Evolutionary conservation across 2,888 invertebrate genomes (phyloP).

Genomic region (Latheticus oryzae): DNA sequence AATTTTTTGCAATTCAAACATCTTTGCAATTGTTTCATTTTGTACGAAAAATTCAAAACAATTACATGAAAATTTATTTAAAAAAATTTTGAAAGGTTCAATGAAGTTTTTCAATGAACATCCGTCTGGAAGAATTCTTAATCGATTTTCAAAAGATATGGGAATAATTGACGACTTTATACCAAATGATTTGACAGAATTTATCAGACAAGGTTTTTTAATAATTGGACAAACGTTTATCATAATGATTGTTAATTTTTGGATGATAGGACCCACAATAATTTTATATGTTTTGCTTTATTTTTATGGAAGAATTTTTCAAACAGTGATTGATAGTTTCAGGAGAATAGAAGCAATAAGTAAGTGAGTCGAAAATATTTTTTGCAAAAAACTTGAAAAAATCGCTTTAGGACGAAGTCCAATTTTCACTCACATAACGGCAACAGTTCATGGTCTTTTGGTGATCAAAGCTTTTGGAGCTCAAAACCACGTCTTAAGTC

Average conservation of each 20-base stretch:
- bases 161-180: slow-evolving; percentile 1
- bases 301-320: background rate
- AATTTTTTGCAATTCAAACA: no score
- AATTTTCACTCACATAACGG: slow-evolving; percentile 89
- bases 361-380: background rate
- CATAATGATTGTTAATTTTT: background rate
- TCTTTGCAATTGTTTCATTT: background rate
- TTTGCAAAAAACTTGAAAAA: background rate
- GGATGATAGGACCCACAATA: slow-evolving; percentile 1
- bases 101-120: background rate
- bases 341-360: background rate
- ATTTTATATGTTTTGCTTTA: background rate
- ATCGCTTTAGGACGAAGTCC: slow-evolving; percentile 84
- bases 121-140: slow-evolving; percentile 3
- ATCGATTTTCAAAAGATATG: slow-evolving; percentile 4
- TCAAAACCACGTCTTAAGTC: slow-evolving; percentile 75
- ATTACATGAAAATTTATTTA: background rate
- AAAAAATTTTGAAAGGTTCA: slow-evolving; percentile 2
- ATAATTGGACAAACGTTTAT: background rate
- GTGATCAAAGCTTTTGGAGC: slow-evolving; percentile 88
- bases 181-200: slow-evolving; percentile 77
- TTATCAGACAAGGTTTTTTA: background rate
- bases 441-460: slow-evolving; percentile 85
- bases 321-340: background rate
- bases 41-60: background rate